Conservation (phyloP, 2,888 invertebrate species). For the Clivina fossor region DNA sequence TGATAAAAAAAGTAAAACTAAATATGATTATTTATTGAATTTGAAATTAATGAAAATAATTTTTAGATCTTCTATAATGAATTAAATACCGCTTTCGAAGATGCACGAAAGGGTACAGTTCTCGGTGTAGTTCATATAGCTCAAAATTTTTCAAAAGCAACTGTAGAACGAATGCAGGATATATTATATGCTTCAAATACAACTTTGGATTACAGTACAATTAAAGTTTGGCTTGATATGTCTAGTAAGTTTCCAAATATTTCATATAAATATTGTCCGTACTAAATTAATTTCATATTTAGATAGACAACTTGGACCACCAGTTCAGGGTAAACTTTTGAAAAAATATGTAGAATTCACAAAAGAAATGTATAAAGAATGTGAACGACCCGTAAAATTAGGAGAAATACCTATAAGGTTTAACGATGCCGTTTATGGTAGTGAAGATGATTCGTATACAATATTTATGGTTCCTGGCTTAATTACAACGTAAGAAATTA, state of each 20-base stretch:
- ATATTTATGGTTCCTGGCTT: conserved; percentile 85
- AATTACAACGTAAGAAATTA: conserved; percentile 70
- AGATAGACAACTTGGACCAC: conserved; percentile 84
- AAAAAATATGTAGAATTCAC: conserved; percentile 71
- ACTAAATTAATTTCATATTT: conserved; percentile 42
- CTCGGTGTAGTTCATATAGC: conserved; percentile 70
- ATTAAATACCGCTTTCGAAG: conserved; percentile 57
- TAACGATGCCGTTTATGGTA: conserved; percentile 70
- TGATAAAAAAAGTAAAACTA: conserved; percentile 55
- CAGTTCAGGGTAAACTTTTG: conserved; percentile 68
- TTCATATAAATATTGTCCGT: too few species aligned
- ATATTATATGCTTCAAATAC: conserved; percentile 60
- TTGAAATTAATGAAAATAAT: too few species aligned
- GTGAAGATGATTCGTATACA: conserved; percentile 67
- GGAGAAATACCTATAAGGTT: conserved; percentile 67
- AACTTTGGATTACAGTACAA: conserved; percentile 61
- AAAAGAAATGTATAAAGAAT: conserved; percentile 63
- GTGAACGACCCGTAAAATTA: conserved; percentile 61
- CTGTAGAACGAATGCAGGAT: conserved; percentile 60
- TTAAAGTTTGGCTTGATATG: conserved; percentile 74
- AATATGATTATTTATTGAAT: neutral
- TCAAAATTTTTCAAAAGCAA: conserved; percentile 70
- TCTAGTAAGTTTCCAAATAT: conserved; percentile 60
- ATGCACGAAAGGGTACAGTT: conserved; percentile 58
- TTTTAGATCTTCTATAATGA: conserved; percentile 57